A percentile compares a stretch with the other conserved stretches of the same genome.
These are phyloP conservation scores for Ferdinandea cuprea DNA, from an alignment of 2,888 invertebrate species.

Conservation along the genomic window DNA sequence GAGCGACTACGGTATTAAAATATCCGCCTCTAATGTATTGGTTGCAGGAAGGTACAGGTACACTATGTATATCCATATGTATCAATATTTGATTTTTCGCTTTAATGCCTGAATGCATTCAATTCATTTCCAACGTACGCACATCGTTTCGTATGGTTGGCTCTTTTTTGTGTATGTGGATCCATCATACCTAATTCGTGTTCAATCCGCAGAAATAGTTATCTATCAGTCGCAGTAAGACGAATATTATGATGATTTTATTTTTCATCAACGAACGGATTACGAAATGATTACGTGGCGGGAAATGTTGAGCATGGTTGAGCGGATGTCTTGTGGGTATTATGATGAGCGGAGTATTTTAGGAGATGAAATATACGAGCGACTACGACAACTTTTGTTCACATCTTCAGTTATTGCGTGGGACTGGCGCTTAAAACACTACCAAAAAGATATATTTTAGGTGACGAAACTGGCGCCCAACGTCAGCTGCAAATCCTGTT, in stretches of 20 bases:
- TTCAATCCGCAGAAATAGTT: slow-evolving; percentile 11
- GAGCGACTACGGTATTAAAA: slow-evolving; percentile 8
- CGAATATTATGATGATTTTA: neutral
- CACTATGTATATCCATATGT: neutral
- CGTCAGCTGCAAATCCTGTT: no score
- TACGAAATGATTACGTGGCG: neutral
- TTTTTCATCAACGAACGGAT: neutral
- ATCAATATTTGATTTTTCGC: slow-evolving; percentile 48
- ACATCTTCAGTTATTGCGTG: no score
- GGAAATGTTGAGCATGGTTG: neutral
- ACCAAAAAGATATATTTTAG: no score
- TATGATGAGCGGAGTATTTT: no score
- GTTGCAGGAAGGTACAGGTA: neutral
- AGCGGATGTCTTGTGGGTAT: no score
- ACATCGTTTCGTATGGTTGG: neutral
- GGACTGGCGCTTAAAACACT: no score
- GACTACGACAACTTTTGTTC: no score
- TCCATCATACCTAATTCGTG: slow-evolving; percentile 6
- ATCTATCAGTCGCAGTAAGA: neutral
- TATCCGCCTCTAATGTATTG: slow-evolving; percentile 22
- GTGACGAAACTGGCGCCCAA: no score
- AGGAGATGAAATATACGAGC: no score
- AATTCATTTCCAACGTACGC: slow-evolving; percentile 40
- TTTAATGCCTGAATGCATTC: slow-evolving; percentile 55
- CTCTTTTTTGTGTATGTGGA: neutral